phyloP scores from a whole-genome alignment of 2,797 vertebrate genomes.

The Danio tinwini region DNA sequence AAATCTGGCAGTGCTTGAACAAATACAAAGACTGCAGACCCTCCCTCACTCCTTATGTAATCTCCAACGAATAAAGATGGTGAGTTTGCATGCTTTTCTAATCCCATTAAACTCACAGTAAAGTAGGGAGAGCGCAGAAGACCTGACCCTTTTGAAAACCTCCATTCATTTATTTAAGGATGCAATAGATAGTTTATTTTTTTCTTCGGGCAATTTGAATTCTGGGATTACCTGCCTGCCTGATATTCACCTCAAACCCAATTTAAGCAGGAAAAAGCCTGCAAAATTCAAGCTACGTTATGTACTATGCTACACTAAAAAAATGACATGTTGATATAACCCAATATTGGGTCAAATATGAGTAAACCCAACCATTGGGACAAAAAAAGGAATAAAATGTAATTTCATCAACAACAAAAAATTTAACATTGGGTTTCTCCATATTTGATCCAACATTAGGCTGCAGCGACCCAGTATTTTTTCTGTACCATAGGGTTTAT shows the following conservation, averaged over 20 bases:
- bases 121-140: not conserved
- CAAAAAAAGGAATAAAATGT: too few relatives aligned
- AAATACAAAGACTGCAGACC: slow-evolving; percentile 44
- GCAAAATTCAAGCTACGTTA: slow-evolving; percentile 29
- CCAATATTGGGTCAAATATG: too few relatives aligned
- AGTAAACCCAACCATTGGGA: too few relatives aligned
- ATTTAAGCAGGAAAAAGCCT: slow-evolving; percentile 22
- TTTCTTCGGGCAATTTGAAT: slow-evolving; percentile 32
- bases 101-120: slow-evolving; percentile 38
- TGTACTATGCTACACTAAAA: not conserved
- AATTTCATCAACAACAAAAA: too few relatives aligned
- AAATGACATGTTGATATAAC: too few relatives aligned
- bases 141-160: slow-evolving; percentile 33
- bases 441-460: too few relatives aligned
- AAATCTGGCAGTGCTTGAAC: slow-evolving; percentile 39
- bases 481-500: slow-evolving; percentile 21
- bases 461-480: too few relatives aligned
- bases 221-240: slow-evolving; percentile 35
- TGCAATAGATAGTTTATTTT: slow-evolving; percentile 18
- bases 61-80: slow-evolving; percentile 14
- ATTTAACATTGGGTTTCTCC: too few relatives aligned
- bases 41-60: slow-evolving; percentile 11
- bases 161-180: slow-evolving; percentile 37
- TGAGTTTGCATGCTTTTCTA: slow-evolving; percentile 34
- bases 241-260: slow-evolving; percentile 8